These are phyloP conservation scores for Apogon hyalosoma DNA, from an alignment of 2,797 vertebrate species.

Conservation along the genomic window DNA sequence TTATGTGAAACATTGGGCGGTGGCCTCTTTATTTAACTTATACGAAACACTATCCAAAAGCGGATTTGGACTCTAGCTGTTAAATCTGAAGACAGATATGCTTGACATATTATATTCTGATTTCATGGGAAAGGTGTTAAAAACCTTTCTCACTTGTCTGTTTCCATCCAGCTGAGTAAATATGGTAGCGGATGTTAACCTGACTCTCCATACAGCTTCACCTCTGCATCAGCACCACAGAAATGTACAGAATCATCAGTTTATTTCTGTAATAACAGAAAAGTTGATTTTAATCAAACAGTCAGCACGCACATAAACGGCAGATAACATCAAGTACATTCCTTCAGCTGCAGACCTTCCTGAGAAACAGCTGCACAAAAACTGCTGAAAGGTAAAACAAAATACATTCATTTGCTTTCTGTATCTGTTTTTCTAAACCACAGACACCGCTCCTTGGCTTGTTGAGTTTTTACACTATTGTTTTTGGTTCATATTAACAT, in stretches of 20 bases:
- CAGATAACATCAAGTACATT: slow-evolving; percentile 51
- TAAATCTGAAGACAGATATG: not conserved
- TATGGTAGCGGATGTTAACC: slow-evolving; percentile 28
- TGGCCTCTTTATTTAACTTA: too few species aligned
- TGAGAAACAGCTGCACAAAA: slow-evolving; percentile 22
- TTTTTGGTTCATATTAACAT: slow-evolving; percentile 1
- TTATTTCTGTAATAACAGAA: slow-evolving; percentile 42
- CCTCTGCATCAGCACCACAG: slow-evolving; percentile 48
- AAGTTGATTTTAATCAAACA: slow-evolving; percentile 34
- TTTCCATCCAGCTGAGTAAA: slow-evolving; percentile 67
- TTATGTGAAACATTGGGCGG: too few species aligned
- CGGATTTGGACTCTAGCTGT: not conserved
- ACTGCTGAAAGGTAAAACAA: not conserved
- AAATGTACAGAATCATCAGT: slow-evolving; percentile 42
- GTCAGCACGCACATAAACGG: slow-evolving; percentile 16
- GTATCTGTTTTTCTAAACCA: not conserved
- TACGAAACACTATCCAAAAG: too few species aligned
- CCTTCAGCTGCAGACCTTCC: slow-evolving; percentile 17
- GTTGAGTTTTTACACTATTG: not conserved
- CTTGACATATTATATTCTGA: not conserved
- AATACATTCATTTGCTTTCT: not conserved
- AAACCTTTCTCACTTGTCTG: not conserved
- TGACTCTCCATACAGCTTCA: slow-evolving; percentile 12
- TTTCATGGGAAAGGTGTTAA: slow-evolving; percentile 11
- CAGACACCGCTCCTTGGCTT: not conserved